Percentiles rank a stretch among this genome's conserved stretches.
Evolutionary conservation across 2,888 invertebrate genomes (phyloP).

Genomic region (Nysson spinosus): DNA sequence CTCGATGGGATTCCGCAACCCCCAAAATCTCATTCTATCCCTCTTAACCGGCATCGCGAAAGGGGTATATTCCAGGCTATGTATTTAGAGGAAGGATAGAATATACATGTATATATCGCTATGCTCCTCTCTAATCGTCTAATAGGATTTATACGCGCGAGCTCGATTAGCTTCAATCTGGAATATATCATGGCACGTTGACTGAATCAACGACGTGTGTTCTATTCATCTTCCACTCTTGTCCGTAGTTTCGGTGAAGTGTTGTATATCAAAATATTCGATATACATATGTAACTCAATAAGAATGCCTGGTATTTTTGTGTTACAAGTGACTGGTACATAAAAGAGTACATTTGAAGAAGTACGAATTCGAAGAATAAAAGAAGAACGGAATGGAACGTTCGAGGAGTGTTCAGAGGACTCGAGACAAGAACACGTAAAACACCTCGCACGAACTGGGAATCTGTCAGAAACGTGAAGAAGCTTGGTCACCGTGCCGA

Average conservation of each 20-base stretch:
- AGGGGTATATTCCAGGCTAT: slow-evolving; percentile 37
- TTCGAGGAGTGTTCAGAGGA: slow-evolving; percentile 19
- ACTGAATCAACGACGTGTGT: slow-evolving; percentile 57
- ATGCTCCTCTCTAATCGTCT: slow-evolving; percentile 72
- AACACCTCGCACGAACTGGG: slow-evolving; percentile 15
- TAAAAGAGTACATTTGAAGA: neutral
- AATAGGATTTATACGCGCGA: slow-evolving; percentile 77
- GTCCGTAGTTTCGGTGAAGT: too few relatives aligned
- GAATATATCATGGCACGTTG: slow-evolving; percentile 64
- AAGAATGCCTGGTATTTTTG: too few relatives aligned
- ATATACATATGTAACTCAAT: too few relatives aligned
- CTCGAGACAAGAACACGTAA: slow-evolving; percentile 34
- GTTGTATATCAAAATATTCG: too few relatives aligned
- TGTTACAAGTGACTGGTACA: too few relatives aligned
- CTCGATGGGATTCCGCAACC: slow-evolving; percentile 11
- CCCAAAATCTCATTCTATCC: slow-evolving; percentile 6
- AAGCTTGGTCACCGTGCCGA: slow-evolving; percentile 4
- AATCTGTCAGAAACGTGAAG: slow-evolving; percentile 20
- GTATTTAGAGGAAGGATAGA: slow-evolving; percentile 57
- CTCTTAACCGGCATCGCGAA: slow-evolving; percentile 17
- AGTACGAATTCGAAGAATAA: neutral
- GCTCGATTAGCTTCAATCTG: slow-evolving; percentile 76
- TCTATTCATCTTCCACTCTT: too few relatives aligned
- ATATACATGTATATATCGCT: slow-evolving; percentile 41
- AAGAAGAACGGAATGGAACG: neutral